phyloP scores from a whole-genome alignment of 2,797 vertebrate species.

The Channa striata region DNA sequence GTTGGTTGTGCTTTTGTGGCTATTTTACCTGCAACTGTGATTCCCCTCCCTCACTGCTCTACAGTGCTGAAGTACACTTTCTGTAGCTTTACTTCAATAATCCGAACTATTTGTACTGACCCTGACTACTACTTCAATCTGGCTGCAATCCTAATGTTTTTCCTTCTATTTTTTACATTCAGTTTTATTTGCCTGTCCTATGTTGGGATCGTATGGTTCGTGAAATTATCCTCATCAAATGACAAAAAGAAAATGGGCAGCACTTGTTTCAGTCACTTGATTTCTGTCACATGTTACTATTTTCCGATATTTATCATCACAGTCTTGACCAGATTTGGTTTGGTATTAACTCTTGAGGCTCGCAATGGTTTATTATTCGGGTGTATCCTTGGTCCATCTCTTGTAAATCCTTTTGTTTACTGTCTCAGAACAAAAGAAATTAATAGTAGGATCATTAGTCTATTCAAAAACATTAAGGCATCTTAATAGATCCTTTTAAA shows the following conservation, averaged over 20 bases:
- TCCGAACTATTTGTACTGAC: constrained; percentile 34
- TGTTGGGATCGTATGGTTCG: constrained; percentile 8
- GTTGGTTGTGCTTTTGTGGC: constrained; percentile 2
- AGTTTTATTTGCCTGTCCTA: constrained; percentile 42
- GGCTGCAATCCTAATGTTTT: neutral
- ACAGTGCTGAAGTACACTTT: neutral
- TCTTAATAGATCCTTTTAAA: neutral
- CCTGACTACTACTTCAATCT: constrained; percentile 21
- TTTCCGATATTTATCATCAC: too few relatives aligned
- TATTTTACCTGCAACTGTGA: constrained; percentile 7
- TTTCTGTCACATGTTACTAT: too few relatives aligned
- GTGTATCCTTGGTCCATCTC: constrained; percentile 10
- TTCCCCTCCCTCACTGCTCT: constrained; percentile 21
- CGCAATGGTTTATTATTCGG: constrained; percentile 13
- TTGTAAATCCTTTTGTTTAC: constrained; percentile 56
- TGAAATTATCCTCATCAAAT: constrained; percentile 20
- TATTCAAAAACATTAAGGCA: neutral
- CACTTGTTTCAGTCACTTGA: constrained; percentile 46
- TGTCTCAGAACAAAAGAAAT: constrained; percentile 45
- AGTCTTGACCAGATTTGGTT: too few relatives aligned
- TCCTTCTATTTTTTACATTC: neutral
- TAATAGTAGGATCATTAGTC: constrained; percentile 20
- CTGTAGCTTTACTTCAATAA: constrained; percentile 9
- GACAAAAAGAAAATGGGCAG: constrained; percentile 39
- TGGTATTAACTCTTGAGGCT: neutral